These are phyloP conservation scores for Catagonus wagneri DNA, from an alignment of 2,113 vertebrate species.

Conservation along the genomic window DNA sequence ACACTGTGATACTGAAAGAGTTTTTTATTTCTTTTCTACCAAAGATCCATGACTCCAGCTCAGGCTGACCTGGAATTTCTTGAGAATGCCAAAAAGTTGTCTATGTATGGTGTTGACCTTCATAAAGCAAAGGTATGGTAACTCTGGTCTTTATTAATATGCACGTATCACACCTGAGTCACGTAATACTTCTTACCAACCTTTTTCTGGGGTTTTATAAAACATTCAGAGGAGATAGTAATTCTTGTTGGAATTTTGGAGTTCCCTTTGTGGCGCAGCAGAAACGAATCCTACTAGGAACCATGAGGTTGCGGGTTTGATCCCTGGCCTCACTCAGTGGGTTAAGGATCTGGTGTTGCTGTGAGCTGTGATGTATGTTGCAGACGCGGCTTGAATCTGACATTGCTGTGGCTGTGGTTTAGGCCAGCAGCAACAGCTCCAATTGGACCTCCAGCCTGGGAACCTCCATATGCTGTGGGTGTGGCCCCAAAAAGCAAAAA, in stretches of 20 bases:
- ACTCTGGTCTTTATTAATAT: slow-evolving; percentile 42
- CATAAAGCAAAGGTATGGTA: slow-evolving; percentile 96
- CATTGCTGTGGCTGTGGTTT: no score
- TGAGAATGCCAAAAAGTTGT: slow-evolving; percentile 98
- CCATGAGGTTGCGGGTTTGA: no score
- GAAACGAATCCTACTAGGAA: no score
- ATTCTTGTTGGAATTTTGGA: slow-evolving; percentile 26
- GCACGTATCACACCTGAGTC: neutral
- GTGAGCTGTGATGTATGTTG: no score
- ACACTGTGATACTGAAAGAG: slow-evolving; percentile 15
- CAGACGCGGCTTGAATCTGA: no score
- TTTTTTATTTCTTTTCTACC: slow-evolving; percentile 51
- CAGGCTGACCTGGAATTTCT: slow-evolving; percentile 98
- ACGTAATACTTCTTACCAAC: neutral
- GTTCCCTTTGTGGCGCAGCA: no score
- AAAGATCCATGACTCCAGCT: slow-evolving; percentile 97
- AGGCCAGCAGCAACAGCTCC: no score
- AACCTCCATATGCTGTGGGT: no score
- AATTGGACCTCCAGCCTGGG: no score
- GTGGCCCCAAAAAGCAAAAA: no score
- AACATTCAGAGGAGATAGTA: neutral
- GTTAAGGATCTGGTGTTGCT: no score
- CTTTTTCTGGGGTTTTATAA: slow-evolving; percentile 25
- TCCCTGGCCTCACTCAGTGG: no score
- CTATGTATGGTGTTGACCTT: slow-evolving; percentile 99